Base-by-base conservation (phyloP, 2,797 vertebrate species). In the Epinephelus coioides region DNA sequence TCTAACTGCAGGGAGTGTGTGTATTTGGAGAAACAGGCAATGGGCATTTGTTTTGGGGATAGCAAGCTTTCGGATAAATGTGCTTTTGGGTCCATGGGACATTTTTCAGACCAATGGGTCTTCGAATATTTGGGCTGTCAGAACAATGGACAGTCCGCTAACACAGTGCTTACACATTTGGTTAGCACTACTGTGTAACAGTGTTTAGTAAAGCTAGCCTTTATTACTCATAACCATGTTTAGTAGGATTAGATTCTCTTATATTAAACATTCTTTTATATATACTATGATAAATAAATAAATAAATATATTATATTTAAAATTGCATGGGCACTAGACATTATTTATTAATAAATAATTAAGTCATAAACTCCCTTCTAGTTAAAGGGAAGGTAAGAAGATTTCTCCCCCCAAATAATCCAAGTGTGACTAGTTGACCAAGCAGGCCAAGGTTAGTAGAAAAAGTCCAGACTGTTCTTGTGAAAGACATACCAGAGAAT, bases 131-230 rank as follows among this genome's bases (percentile, higher is more conserved):
- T 11, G 9, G 9, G 9, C 40, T 9, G 40, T 43, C 9, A 3
- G 11, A 43, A 43, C 40, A 43, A 10, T 10, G 11, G 40, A 43
- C 40, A 43, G 40, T 43, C 40, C 11, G 10, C 57, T 11, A 63
- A 13, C 38, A 51, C 18, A 65, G 27, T 44, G 51, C 34, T 34
- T 49, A 65, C 54, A 79, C 68, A 68, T 79, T 63, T 10, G n/a
- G 47, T 53, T 25, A 47, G 10, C 11, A 59, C 38, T 43, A 30
- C 38, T 66, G 11, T 76, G 2, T 49, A 27, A 50, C 25, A 15
- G 5, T 18, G 30, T 47, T 69, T 15, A 54, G 18, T 46, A 49
- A 61, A 73, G 43, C 21, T 43, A 55, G 23, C 5, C 18, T 43
- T 49, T 11, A 66, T 72, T 13, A 10, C 17, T 62, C 25, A 50